A percentile compares a stretch with the other conserved stretches of the same genome.
Evolutionary conservation across 1,140 invertebrate genomes (phyloP).

Genomic region (Zaprionus ghesquierei): DNA sequence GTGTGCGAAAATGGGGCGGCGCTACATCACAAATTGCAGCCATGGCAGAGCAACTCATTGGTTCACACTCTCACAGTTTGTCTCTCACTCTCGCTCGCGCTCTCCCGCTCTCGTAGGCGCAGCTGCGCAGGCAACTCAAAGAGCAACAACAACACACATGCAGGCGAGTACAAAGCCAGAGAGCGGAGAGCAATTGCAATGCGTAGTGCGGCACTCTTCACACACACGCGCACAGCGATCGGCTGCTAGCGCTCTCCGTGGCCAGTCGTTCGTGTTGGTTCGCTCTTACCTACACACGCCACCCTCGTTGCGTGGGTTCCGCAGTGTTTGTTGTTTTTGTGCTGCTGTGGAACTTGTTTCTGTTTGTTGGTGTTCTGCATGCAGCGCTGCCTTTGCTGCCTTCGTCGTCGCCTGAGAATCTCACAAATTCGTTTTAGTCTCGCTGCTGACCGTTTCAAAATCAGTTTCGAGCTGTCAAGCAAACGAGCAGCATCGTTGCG

Average conservation of each 20-base stretch:
- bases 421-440: conserved; percentile 81
- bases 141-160: not conserved
- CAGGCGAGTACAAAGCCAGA: not conserved
- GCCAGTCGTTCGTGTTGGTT: conserved; percentile 15
- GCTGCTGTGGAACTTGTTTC: conserved; percentile 62
- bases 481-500: conserved; percentile 72
- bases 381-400: conserved; percentile 18
- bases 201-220: conserved; percentile 6
- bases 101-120: not conserved
- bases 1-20: conserved; percentile 43
- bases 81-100: not conserved
- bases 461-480: conserved; percentile 82
- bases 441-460: conserved; percentile 80
- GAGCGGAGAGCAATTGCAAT: not conserved
- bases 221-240: conserved; percentile 2
- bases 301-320: conserved; percentile 40
- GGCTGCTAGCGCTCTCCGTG: not conserved
- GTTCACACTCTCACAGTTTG: conserved; percentile 10
- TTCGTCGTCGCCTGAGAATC: conserved; percentile 56
- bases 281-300: conserved; percentile 30
- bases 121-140: conserved; percentile 45
- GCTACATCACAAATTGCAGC: conserved; percentile 63
- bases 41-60: conserved; percentile 58
- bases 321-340: conserved; percentile 36
- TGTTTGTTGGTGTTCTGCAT: conserved; percentile 45